Evolutionary conservation across 2,888 invertebrate species (phyloP).

Genomic region (Dicranocentrus wangi): DNA sequence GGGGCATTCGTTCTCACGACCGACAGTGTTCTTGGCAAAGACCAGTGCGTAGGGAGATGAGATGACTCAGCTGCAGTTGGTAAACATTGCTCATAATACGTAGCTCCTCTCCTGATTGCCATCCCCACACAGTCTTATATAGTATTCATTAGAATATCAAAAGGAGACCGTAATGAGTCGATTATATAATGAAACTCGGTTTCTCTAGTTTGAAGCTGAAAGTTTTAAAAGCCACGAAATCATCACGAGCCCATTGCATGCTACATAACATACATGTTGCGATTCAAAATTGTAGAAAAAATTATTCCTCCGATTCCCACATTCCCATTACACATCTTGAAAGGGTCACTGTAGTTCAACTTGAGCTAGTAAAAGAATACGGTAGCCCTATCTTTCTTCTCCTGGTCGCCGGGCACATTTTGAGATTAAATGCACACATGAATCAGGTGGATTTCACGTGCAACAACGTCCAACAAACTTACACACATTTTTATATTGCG

Average conservation of each 20-base stretch:
- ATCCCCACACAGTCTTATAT: neutral
- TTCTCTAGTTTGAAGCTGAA: neutral
- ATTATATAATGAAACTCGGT: neutral
- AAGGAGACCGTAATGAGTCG: neutral
- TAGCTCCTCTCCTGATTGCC: neutral
- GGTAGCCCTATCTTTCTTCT: neutral
- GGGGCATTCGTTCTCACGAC: neutral
- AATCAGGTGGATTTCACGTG: constrained; percentile 33
- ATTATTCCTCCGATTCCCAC: neutral
- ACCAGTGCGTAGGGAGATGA: neutral
- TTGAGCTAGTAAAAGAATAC: neutral
- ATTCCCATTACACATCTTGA: neutral
- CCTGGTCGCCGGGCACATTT: neutral
- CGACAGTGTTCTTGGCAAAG: neutral
- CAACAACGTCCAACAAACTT: too few species aligned
- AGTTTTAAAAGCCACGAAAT: constrained; percentile 22
- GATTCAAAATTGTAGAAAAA: neutral
- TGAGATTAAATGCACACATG: neutral
- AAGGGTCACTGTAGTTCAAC: neutral
- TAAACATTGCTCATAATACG: neutral
- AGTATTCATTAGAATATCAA: too few species aligned
- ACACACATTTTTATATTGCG: too few species aligned
- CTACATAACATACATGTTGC: constrained; percentile 1
- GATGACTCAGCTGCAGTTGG: neutral
- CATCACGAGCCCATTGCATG: constrained; percentile 40